Base-by-base conservation (phyloP, 2,888 invertebrate genomes). In the Mongoloraphidia duomilia region DNA sequence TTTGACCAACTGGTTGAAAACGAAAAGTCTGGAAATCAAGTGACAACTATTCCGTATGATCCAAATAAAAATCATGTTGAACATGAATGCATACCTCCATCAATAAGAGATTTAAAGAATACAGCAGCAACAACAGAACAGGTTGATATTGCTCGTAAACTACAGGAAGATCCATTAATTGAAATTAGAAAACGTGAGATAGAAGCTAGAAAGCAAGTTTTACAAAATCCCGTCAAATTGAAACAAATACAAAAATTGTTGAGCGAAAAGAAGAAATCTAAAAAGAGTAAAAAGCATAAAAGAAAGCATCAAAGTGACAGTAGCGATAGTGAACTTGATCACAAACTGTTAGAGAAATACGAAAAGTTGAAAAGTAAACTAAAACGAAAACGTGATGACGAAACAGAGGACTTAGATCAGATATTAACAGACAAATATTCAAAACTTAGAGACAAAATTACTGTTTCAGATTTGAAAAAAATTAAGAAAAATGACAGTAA, bases 91-190 rank as follows among this genome's bases (percentile, higher is more conserved):
- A 82, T 88, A 47, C 87, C 88, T n/a, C 84, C 79, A 45, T 82
- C 82, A 1, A 73, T 82, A 55, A 66, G 81, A 39, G 73, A 68
- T 54, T 67, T 65, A 46, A 65, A 66, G 52, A 63, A 57, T 37
- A 13, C 54, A 14, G 39, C 52, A 35, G 51, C 52, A 34, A 54
- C 44, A 10, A 43, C 46, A 12, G 76, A 80, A 47, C 83, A 89
- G 69, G 86, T 93, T 10, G 94, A 95, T 65, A 73, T 93, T 60
- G 82, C 79, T 42, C 78, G 91, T 14, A 95, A 95, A 69, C 75
- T 93, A 53, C 79, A 93, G 63, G 95, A 96, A 66, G 96, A 96
- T 72, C 96, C 96, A 1, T 67, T 96, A 38, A 81, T 90, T 62
- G 76, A 85, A 3, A 94, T 96, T 8, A 88, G 85, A 59, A 87